A percentile compares a stretch with the other conserved stretches of the same genome.
These are phyloP conservation scores for Agrypnus murinus DNA, from an alignment of 2,888 invertebrate genomes.

Conservation along the genomic window DNA sequence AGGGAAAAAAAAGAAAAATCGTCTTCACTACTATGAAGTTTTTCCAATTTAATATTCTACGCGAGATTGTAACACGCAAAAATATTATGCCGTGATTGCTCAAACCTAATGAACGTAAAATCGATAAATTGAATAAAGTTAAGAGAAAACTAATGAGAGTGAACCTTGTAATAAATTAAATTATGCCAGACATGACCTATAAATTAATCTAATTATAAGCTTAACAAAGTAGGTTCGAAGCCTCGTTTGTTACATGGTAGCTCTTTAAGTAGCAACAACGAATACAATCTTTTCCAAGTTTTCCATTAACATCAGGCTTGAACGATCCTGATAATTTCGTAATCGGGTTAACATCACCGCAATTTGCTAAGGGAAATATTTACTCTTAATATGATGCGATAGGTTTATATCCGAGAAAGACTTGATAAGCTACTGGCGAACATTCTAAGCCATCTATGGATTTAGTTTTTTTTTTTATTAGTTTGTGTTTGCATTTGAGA, in stretches of 20 bases:
- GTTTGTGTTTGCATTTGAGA: too few relatives aligned
- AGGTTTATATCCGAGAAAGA: slow-evolving; percentile 6
- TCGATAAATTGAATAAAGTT: slow-evolving; percentile 10
- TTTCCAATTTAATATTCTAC: too few relatives aligned
- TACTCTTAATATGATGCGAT: slow-evolving; percentile 20
- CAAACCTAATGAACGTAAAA: slow-evolving; percentile 13
- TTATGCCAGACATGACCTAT: slow-evolving; percentile 35
- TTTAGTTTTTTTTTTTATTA: too few relatives aligned
- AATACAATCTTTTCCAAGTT: slow-evolving; percentile 17
- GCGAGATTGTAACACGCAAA: not conserved
- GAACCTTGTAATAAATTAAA: slow-evolving; percentile 33
- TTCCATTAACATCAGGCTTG: slow-evolving; percentile 12
- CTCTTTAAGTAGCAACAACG: slow-evolving; percentile 10
- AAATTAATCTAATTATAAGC: slow-evolving; percentile 37
- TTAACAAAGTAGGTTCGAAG: slow-evolving; percentile 29
- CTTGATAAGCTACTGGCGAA: not conserved
- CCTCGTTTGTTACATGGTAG: slow-evolving; percentile 23
- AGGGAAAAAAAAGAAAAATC: too few relatives aligned
- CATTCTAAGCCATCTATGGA: too few relatives aligned
- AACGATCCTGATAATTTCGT: slow-evolving; percentile 18
- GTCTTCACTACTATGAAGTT: too few relatives aligned
- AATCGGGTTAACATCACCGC: slow-evolving; percentile 28
- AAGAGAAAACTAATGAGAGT: slow-evolving; percentile 21
- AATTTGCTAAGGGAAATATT: slow-evolving; percentile 36
- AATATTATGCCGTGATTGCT: not conserved